Base-by-base conservation (phyloP, 2,113 vertebrate species). In the Ochotona curzoniae region DNA sequence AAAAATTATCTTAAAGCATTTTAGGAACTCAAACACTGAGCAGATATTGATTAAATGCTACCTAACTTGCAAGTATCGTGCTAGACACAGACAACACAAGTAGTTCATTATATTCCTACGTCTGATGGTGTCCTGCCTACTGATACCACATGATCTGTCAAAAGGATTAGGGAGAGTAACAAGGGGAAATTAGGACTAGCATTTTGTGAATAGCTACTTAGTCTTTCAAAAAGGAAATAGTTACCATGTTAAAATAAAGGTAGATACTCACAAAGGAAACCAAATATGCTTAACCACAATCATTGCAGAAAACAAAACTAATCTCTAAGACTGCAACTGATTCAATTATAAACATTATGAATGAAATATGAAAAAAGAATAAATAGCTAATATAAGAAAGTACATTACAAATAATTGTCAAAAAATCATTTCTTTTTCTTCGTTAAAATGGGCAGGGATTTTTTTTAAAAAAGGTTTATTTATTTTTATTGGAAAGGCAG, bases 151-250 rank as follows among this genome's bases (percentile, higher is more conserved):
- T 81, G 78, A 84, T 83, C 44, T 83, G 67, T 70, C 47, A 70
- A 57, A 83, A 26, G 5, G 63, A 60, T 8, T 63, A 71, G n/a
- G 25, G 81, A 44, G 5, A 75, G 13, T 32, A 84, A 32, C 79
- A 89, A 81, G 18, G 83, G 10, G 30, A 69, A 90, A 38, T 2
- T 61, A 60, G 54, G 70, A 90, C 84, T 92, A 92, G 61, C 90
- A 35, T 80, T 64, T 83, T 70, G 60, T 76, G 26, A n/a, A 54
- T 60, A 57, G 7, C 64, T 75, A 49, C 49, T 91, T 30, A 44
- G 8, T 69, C 14, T 74, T 51, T 75, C 26, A 17, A 25, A 67
- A 89, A 71, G 38, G 44, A 54, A 60, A 80, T 69, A 12, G 64
- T 63, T 69, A 64, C 70, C 7, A 63, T 38, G 49, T 51, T 78